Conservation (phyloP, 2,797 vertebrate species). For the Neolamprologus multifasciatus region DNA sequence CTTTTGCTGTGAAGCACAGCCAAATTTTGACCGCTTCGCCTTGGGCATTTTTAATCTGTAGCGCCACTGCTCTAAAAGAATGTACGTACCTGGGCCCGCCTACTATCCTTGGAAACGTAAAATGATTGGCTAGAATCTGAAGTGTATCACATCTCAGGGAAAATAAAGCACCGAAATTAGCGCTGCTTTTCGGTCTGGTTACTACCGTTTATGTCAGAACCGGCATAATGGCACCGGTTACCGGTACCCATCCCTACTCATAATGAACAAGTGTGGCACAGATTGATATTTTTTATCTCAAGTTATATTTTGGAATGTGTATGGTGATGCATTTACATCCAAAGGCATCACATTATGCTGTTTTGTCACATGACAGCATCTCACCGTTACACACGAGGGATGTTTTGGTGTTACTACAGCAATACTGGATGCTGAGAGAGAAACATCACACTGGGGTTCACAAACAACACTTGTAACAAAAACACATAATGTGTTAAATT, state of each 20-base stretch:
- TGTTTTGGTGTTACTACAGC: not conserved
- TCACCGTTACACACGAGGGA: not conserved
- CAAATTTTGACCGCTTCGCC: accelerated
- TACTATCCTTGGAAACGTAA: no score
- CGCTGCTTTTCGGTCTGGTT: no score
- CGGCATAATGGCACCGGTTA: no score
- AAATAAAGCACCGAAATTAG: no score
- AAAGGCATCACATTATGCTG: not conserved
- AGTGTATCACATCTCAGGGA: no score
- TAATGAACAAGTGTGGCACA: not conserved
- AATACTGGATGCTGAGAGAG: not conserved
- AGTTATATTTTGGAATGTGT: not conserved
- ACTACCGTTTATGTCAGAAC: no score
- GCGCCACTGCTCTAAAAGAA: no score
- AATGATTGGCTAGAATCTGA: no score
- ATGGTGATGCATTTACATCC: not conserved
- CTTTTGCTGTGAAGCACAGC: no score
- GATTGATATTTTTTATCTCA: not conserved
- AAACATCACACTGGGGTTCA: not conserved
- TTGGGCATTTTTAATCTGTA: no score
- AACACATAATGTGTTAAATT: not conserved
- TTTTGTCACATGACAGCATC: not conserved
- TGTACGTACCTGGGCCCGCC: accelerated
- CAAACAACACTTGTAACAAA: not conserved
- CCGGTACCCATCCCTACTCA: no score